Evolutionary conservation across 1,140 invertebrate species (phyloP).

Genomic region (Leucophenga varia): DNA sequence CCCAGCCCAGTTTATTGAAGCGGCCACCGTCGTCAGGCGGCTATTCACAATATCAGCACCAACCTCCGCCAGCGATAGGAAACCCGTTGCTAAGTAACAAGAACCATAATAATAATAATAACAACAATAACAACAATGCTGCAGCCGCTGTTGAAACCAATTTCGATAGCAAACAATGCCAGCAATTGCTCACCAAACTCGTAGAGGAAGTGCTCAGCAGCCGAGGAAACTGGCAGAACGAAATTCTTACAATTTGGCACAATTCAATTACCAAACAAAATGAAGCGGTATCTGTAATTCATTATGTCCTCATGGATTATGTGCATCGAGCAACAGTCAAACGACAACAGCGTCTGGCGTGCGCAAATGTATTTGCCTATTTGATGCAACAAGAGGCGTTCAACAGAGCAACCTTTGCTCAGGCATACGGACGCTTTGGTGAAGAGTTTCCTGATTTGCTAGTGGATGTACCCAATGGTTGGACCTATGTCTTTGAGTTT

Average conservation of each 20-base stretch:
- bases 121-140: slow-evolving; percentile 4
- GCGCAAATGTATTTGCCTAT: slow-evolving; percentile 31
- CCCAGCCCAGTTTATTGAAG: slow-evolving; percentile 28
- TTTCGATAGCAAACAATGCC: slow-evolving; percentile 26
- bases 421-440: slow-evolving; percentile 30
- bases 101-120: not conserved
- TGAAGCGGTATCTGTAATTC: slow-evolving; percentile 14
- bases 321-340: slow-evolving; percentile 31
- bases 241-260: slow-evolving; percentile 30
- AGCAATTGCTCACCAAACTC: slow-evolving; percentile 28
- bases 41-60: slow-evolving; percentile 26
- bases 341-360: slow-evolving; percentile 30
- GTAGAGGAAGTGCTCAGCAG: slow-evolving; percentile 36
- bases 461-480: slow-evolving; percentile 46
- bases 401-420: slow-evolving; percentile 25
- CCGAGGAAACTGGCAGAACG: slow-evolving; percentile 30
- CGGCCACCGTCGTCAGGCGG: slow-evolving; percentile 6
- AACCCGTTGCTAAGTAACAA: not conserved
- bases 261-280: slow-evolving; percentile 22
- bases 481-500: slow-evolving; percentile 48
- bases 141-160: not conserved
- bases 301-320: slow-evolving; percentile 36
- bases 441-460: slow-evolving; percentile 39
- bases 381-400: slow-evolving; percentile 31
- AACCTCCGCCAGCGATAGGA: not conserved